Base-by-base conservation (phyloP, 2,888 invertebrate genomes). In the Achlya flavicornis region DNA sequence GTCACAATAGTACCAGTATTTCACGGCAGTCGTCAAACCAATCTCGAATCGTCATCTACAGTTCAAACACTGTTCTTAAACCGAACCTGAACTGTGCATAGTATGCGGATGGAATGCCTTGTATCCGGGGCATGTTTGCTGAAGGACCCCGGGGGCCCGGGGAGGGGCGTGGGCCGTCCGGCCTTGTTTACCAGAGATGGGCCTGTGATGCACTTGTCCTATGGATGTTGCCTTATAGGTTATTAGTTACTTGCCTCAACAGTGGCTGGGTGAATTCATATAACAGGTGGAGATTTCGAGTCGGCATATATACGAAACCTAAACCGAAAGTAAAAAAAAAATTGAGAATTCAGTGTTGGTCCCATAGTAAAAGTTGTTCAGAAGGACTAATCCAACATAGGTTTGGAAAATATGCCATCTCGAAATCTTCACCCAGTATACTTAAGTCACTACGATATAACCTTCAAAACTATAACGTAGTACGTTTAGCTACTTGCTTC, bases 81-180 rank as follows among this genome's bases (percentile, higher is more conserved):
- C 71, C 64, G 71, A 72, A 67, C 64, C 70, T 64, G 58, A 58
- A 61, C 63, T 61, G 64, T 62, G 71, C 64, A 68, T 70, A 48
- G 16, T 16, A 53, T 67, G 67, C 64, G 70, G 70, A 64, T 67
- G 73, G 71, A 67, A 68, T 72, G 77, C 66, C 69, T 71, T 76
- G 73, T 75, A 75, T 71, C 66, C 65, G 66, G 65, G 70, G 69
- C 74, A 72, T 73, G 75, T 75, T 76, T 75, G 70, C 71, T 26
- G 58, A 48, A 64, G 62, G 62, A 16, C 58, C n/a, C 46, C 53
- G 61, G 57, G 58, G 60, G 59, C 8, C 16, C 48, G 16, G 1
- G 43, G 38, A 8, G 57, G 61, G 32, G 14, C 43, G 33, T 58
- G 53, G 35, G 57, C 16, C 14, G 32, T 43, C 58, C 60, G 58